Percentiles rank a stretch among this genome's conserved stretches.
Conservation (phyloP, 2,888 invertebrate species). For the Pherbina coryleti region DNA sequence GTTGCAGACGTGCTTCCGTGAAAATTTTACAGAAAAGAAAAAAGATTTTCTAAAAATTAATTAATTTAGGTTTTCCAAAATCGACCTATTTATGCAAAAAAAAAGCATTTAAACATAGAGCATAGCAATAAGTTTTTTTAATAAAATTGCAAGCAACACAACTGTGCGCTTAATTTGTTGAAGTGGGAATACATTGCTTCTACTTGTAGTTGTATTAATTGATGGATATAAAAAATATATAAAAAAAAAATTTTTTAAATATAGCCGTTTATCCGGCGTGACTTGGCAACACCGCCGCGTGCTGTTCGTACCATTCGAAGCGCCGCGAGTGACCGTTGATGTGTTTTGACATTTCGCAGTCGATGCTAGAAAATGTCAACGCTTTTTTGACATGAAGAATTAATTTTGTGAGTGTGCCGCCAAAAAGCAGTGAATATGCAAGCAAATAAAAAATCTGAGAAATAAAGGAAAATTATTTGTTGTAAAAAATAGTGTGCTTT, state of each 20-base stretch:
- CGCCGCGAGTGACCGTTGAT: no score
- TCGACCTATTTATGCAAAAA: neutral
- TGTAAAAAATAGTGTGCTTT: neutral
- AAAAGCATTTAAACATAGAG: no score
- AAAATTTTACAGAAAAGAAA: slow-evolving; percentile 34
- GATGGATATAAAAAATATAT: neutral
- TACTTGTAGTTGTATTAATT: neutral
- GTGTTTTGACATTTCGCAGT: no score
- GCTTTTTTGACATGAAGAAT: no score
- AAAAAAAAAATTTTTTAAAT: neutral
- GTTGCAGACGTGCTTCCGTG: slow-evolving; percentile 29
- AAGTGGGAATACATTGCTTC: no score
- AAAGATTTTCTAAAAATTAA: slow-evolving; percentile 12
- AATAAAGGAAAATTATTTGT: neutral
- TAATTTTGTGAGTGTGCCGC: neutral
- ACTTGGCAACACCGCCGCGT: slow-evolving; percentile 17
- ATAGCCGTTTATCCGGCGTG: neutral
- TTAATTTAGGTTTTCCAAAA: neutral
- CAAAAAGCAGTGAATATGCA: neutral
- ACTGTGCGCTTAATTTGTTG: no score
- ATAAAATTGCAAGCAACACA: no score
- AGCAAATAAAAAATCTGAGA: neutral
- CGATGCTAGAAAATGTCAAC: no score
- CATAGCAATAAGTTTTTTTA: no score
- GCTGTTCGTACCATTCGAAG: neutral